Evolutionary conservation across 2,113 vertebrate species (phyloP).

Genomic region (Corydoras maculifer): DNA sequence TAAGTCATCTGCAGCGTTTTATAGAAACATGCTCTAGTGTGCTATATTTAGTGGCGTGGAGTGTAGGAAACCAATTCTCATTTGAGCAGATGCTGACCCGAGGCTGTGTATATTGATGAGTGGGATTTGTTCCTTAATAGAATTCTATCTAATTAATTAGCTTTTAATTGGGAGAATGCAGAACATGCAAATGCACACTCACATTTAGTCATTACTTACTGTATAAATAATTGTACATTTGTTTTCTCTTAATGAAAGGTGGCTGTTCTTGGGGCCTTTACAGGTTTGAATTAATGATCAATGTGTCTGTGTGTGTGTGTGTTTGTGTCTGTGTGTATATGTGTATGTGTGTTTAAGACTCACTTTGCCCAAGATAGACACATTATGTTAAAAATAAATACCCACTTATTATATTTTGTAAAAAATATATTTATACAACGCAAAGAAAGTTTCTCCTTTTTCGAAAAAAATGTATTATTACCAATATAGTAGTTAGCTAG

Average conservation of each 20-base stretch:
- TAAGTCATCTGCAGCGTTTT: slow-evolving; percentile 15
- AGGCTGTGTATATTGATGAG: slow-evolving; percentile 70
- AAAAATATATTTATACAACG: no score
- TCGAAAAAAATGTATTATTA: no score
- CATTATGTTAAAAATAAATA: no score
- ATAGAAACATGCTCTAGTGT: slow-evolving; percentile 5
- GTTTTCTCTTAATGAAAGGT: slow-evolving; percentile 49
- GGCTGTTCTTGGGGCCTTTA: slow-evolving; percentile 29
- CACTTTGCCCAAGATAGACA: no score
- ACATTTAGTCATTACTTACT: slow-evolving; percentile 49
- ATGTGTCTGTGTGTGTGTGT: not conserved
- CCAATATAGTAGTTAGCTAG: no score
- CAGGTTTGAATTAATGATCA: slow-evolving; percentile 35
- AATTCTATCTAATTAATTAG: slow-evolving; percentile 77
- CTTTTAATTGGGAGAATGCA: slow-evolving; percentile 69
- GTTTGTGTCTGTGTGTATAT: not conserved
- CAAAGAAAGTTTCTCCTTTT: no score
- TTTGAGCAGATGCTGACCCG: slow-evolving; percentile 60
- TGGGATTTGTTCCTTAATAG: slow-evolving; percentile 73
- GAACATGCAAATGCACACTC: slow-evolving; percentile 65
- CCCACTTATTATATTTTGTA: no score
- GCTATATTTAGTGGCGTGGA: slow-evolving; percentile 52
- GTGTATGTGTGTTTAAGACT: not conserved
- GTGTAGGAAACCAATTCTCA: slow-evolving; percentile 55
- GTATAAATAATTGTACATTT: slow-evolving; percentile 44